A percentile compares a stretch with the other conserved stretches of the same genome.
These are phyloP conservation scores for Paradisaea rubra DNA, from an alignment of 2,113 vertebrate genomes.

Conservation along the genomic window DNA sequence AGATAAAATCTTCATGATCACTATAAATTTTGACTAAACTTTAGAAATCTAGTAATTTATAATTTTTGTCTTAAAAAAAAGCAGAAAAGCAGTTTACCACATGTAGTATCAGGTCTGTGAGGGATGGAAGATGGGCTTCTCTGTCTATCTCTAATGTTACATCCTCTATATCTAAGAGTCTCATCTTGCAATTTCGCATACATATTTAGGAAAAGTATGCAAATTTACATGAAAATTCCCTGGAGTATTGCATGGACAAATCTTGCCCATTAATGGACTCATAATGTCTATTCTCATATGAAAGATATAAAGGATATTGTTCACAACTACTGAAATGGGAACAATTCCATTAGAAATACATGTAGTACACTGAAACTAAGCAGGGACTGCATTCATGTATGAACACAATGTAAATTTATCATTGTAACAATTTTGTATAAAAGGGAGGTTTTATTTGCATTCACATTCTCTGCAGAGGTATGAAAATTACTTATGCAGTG, in stretches of 20 bases:
- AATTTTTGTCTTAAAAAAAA: not conserved
- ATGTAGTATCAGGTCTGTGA: not conserved
- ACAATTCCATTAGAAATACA: conserved; percentile 49
- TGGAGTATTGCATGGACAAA: conserved; percentile 50
- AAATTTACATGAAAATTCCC: conserved; percentile 54
- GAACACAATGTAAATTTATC: conserved; percentile 55
- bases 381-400: conserved; percentile 24
- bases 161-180: not conserved
- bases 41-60: not conserved
- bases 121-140: not conserved
- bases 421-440: conserved; percentile 15
- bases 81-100: not conserved
- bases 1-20: not conserved
- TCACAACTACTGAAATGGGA: conserved; percentile 35
- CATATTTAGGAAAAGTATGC: conserved; percentile 44
- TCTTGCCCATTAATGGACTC: conserved; percentile 53
- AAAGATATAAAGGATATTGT: conserved; percentile 50
- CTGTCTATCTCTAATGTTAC: not conserved
- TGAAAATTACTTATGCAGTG: conserved; percentile 17
- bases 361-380: not conserved
- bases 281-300: conserved; percentile 51
- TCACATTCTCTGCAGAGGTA: not conserved
- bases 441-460: conserved; percentile 44
- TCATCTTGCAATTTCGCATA: conserved; percentile 33
- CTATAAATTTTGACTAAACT: not conserved